Evolutionary conservation across 2,113 vertebrate species (phyloP).

Genomic region (Romanogobio albipinnatus): DNA sequence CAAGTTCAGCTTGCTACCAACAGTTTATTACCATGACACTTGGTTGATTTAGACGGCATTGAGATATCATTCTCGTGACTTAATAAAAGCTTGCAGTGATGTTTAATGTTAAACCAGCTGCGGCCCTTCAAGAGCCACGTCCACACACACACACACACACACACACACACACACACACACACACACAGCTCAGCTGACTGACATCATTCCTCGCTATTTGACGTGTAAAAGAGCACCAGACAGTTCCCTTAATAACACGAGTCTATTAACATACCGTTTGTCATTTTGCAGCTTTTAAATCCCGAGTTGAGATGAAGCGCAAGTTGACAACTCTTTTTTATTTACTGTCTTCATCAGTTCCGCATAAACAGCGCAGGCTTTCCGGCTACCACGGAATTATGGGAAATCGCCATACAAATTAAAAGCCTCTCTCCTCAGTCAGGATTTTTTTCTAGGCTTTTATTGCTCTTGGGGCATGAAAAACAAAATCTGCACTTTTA

Average conservation of each 20-base stretch:
- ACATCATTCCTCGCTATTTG: not conserved
- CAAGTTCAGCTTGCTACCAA: too few species aligned
- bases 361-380: not conserved
- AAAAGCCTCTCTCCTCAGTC: not conserved
- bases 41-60: not conserved
- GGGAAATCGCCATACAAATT: conserved; percentile 6
- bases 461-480: too few species aligned
- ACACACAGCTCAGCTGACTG: not conserved
- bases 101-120: not conserved
- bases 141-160: conserved; percentile 54
- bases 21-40: not conserved
- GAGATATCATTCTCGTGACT: not conserved
- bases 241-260: not conserved
- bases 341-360: conserved; percentile 43
- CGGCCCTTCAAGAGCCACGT: conserved; percentile 65
- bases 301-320: conserved; percentile 32
- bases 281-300: conserved; percentile 70
- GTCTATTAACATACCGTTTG: conserved; percentile 71
- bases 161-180: conserved; percentile 46
- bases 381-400: conserved; percentile 7
- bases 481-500: too few species aligned
- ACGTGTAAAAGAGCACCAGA: not conserved
- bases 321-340: not conserved
- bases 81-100: not conserved
- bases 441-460: too few species aligned